Base-by-base conservation (phyloP, 2,888 invertebrate genomes). In the Oscheius sp. region DNA sequence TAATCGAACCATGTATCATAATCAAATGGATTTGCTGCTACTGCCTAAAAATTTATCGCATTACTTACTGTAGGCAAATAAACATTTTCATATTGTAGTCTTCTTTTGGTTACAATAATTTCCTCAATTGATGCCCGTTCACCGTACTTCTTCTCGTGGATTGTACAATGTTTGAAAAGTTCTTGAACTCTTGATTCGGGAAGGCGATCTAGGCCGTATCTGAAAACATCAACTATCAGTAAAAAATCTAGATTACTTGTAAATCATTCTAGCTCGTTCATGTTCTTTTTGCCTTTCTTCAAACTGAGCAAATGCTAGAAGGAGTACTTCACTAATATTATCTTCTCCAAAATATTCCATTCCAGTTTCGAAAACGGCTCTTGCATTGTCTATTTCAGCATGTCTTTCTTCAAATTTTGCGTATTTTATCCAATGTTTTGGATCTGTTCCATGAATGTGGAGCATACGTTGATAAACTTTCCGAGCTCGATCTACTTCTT, bases 1-100 rank as follows among this genome's bases (percentile, higher is more conserved):
- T 96, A 97, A 89, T 99, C 98, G 91, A 99, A 99, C 99, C 99
- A 99, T 1, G 96, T 95, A 91, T 99, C 99, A 90, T 99, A 99
- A 89, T 99, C 96, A 72, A 93, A 94, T 0, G 97, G 95, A 91
- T 98, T 97, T 78, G 93, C 93, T 83, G 93, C 93, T 12, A 99
- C 94, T 91, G 96, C 95, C 91, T 96, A 93, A 21, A 88, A 87
- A 75, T 61, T 73, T 23, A n/a, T 53, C 55, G 13, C 58, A 27
- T n/a, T 64, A 52, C n/a, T n/a, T n/a, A n/a, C n/a, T n/a, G 16
- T 45, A 35, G 43, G 12, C 5, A 13, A 45, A 61, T 61, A n/a
- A 45, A 79, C 80, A 72, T 79, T 75, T 89, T 99, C 97, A 90
- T 99, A 99, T 90, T 98, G 95, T 87, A 95, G 94, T 89, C 95